Percentiles rank a stretch among this genome's conserved stretches.
phyloP scores from a whole-genome alignment of 2,888 invertebrate species.

The Lymantria monacha region DNA sequence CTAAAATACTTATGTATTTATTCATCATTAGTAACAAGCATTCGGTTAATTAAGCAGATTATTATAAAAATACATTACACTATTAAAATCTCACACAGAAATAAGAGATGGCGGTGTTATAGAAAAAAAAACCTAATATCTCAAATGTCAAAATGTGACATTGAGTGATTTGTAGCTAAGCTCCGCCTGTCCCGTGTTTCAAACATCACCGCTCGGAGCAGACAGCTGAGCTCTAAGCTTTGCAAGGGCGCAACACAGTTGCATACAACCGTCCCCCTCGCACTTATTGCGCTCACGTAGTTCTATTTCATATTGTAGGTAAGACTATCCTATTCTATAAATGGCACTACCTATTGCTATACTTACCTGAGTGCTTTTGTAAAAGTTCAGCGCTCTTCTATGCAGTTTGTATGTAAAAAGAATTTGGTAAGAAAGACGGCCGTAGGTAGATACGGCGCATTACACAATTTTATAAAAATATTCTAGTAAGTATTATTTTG shows the following conservation, averaged over 20 bases:
- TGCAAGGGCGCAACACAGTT: conserved; percentile 65
- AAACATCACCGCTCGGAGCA: conserved; percentile 81
- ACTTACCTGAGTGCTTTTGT: conserved; percentile 81
- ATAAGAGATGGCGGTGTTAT: conserved; percentile 77
- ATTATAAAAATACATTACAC: conserved; percentile 15
- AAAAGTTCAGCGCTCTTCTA: conserved; percentile 78
- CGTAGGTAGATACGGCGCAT: conserved; percentile 36
- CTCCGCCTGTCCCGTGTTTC: conserved; percentile 84
- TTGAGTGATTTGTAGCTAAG: conserved; percentile 84
- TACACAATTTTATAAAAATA: too few species aligned
- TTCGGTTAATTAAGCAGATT: conserved; percentile 24
- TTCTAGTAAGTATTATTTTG: conserved; percentile 38
- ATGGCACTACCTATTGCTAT: conserved; percentile 72
- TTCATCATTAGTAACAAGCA: conserved; percentile 1
- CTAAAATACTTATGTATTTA: conserved; percentile 2
- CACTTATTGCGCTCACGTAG: conserved; percentile 47
- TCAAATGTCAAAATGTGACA: conserved; percentile 83
- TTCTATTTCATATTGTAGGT: conserved; percentile 59
- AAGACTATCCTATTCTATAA: conserved; percentile 75
- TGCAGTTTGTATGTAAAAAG: conserved; percentile 69
- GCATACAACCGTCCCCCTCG: conserved; percentile 66
- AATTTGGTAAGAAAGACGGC: conserved; percentile 58
- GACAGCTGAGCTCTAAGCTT: conserved; percentile 81
- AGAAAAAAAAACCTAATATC: conserved; percentile 83
- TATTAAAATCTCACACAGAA: conserved; percentile 45